phyloP scores from a whole-genome alignment of 2,888 invertebrate genomes.

The Peribatodes rhomboidaria region DNA sequence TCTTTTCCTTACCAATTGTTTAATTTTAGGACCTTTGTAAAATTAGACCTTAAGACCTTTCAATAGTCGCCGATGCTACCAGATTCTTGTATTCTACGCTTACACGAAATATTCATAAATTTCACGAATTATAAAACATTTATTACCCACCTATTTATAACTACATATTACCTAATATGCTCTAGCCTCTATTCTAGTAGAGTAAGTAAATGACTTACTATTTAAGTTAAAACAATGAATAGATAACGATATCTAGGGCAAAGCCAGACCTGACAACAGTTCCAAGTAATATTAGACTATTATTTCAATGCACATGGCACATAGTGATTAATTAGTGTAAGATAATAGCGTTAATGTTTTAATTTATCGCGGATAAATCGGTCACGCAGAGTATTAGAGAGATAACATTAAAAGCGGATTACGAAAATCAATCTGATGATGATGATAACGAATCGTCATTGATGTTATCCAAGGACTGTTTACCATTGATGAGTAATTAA shows the following conservation, averaged over 20 bases:
- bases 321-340: constrained; percentile 17
- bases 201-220: too few species aligned
- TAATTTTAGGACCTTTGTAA: too few species aligned
- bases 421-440: constrained; percentile 13
- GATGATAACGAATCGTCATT: not conserved
- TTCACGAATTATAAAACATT: too few species aligned
- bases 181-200: too few species aligned
- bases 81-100: too few species aligned
- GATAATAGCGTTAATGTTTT: constrained; percentile 9
- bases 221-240: constrained; percentile 3
- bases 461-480: not conserved
- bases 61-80: too few species aligned
- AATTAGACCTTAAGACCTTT: too few species aligned
- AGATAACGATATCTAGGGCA: constrained; percentile 40
- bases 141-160: too few species aligned
- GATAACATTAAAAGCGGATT: constrained; percentile 43
- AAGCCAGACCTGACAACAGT: constrained; percentile 16
- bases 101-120: too few species aligned
- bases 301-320: constrained; percentile 26
- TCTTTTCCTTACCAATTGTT: too few species aligned
- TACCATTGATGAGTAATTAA: not conserved
- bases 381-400: constrained; percentile 63
- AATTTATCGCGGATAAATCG: constrained; percentile 58
- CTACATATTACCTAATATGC: too few species aligned
- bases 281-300: constrained; percentile 10